phyloP scores from a whole-genome alignment of 92 coral and sea anemone species.

The Siderastrea siderea region DNA sequence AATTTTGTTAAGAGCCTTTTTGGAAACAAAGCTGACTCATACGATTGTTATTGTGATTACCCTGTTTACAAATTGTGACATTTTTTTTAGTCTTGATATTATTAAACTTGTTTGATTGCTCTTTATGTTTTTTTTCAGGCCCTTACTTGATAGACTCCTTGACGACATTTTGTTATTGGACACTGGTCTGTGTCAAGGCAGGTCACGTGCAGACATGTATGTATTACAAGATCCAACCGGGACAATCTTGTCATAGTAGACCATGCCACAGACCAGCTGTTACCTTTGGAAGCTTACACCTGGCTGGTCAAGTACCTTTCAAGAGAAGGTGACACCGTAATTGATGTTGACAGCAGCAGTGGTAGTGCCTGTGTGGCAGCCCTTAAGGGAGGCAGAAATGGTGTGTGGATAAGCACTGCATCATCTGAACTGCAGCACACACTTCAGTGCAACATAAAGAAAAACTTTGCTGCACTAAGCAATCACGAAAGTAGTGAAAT shows the following conservation, averaged over 20 bases:
- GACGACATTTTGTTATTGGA: slow-evolving; percentile 22
- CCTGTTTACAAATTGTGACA: background rate
- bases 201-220: slow-evolving; percentile 14
- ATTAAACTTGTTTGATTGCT: background rate
- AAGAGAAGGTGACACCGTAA: slow-evolving; percentile 7
- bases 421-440: background rate
- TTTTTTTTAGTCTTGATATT: background rate
- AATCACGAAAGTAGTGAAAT: too few relatives aligned
- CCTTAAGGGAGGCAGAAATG: slow-evolving; percentile 22
- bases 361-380: slow-evolving; percentile 25
- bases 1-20: too few relatives aligned
- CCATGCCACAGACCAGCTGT: slow-evolving; percentile 2
- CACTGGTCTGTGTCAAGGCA: slow-evolving; percentile 42
- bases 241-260: background rate
- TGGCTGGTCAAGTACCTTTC: slow-evolving; percentile 1
- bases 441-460: too few relatives aligned
- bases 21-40: too few relatives aligned
- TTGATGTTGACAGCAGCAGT: background rate
- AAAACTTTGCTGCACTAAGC: too few relatives aligned
- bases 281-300: slow-evolving; percentile 13
- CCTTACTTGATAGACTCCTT: slow-evolving; percentile 26
- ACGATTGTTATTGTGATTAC: background rate
- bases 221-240: background rate
- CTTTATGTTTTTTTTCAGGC: slow-evolving; percentile 15
- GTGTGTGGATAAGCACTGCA: slow-evolving; percentile 29